Evolutionary conservation across 2,888 invertebrate species (phyloP).

Genomic region (Megaustenia siamemsis): DNA sequence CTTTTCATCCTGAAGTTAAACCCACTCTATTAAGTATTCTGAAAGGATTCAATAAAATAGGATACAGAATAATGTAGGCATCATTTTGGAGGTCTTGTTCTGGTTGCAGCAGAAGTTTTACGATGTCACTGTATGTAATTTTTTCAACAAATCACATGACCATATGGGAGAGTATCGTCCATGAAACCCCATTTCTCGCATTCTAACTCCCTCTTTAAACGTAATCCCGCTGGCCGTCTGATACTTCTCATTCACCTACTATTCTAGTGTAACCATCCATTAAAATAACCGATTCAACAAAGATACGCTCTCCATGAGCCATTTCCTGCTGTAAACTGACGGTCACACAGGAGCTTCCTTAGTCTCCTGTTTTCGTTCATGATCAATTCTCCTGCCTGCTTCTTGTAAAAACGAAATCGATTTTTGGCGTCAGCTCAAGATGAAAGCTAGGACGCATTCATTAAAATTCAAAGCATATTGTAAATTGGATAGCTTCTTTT

Average conservation of each 20-base stretch:
- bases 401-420: conserved; percentile 36
- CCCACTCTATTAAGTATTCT: no score
- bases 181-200: no score
- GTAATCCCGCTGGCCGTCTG: no score
- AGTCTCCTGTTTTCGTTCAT: conserved; percentile 9
- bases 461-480: conserved; percentile 54
- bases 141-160: no score
- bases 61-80: no score
- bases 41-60: no score
- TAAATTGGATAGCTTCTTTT: conserved; percentile 49
- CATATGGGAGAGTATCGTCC: no score
- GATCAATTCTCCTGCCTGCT: conserved; percentile 19
- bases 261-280: background rate
- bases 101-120: no score
- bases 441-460: conserved; percentile 41
- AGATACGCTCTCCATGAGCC: conserved; percentile 5
- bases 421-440: conserved; percentile 43
- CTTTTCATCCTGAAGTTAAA: no score
- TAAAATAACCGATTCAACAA: conserved; percentile 25
- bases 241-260: background rate
- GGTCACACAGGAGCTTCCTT: conserved; percentile 1
- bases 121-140: no score
- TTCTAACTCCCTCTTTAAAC: no score
- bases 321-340: conserved; percentile 31
- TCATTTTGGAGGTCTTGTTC: no score